phyloP scores from a whole-genome alignment of 1,140 invertebrate genomes.

The Brachionus sp. region DNA sequence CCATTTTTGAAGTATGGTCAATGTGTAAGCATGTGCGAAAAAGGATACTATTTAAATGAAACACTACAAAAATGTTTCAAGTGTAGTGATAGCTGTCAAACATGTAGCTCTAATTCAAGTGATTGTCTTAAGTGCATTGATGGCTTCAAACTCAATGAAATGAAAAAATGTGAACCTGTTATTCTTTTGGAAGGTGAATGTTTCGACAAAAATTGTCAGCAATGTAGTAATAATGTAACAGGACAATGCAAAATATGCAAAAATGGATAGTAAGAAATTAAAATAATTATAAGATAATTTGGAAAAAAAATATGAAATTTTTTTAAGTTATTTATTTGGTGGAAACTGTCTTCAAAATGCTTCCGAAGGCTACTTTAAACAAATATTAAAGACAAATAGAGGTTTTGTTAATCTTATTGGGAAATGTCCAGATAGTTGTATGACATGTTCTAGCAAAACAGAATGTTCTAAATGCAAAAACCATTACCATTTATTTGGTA shows the following conservation, averaged over 20 bases:
- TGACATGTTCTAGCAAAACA: not conserved
- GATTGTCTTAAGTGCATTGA: not conserved
- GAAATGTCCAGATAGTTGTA: not conserved
- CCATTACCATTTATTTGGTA: not conserved
- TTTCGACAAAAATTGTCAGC: not conserved
- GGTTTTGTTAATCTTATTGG: not conserved
- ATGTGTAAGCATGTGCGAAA: not conserved
- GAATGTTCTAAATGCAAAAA: not conserved
- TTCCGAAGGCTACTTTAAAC: not conserved
- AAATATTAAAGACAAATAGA: not conserved
- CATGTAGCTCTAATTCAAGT: not conserved
- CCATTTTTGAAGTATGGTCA: constrained; percentile 9
- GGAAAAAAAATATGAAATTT: not conserved
- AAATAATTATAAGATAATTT: not conserved
- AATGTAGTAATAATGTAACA: not conserved
- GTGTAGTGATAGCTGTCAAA: constrained; percentile 12
- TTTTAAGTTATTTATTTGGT: not conserved
- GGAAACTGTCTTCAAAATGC: not conserved
- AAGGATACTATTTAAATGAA: not conserved
- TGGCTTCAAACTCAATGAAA: not conserved
- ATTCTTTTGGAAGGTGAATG: not conserved
- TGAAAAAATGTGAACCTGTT: not conserved
- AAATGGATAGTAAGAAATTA: not conserved
- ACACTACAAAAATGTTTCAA: constrained; percentile 28
- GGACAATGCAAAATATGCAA: constrained; percentile 2